Evolutionary conservation across 2,797 vertebrate species (phyloP).

Genomic region (Perodicticus potto): DNA sequence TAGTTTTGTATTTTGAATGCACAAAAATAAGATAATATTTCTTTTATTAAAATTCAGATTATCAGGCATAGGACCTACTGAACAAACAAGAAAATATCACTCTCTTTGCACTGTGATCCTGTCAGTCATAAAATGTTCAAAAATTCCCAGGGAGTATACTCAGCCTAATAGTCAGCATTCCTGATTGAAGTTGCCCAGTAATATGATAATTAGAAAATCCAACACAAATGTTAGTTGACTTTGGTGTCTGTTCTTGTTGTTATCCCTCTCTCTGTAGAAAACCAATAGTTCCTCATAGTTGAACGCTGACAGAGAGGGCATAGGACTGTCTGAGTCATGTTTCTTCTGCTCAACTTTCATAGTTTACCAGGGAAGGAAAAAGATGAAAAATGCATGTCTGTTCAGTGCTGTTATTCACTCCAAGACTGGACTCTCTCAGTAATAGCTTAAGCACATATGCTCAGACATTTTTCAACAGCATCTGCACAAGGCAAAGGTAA

Average conservation of each 20-base stretch:
- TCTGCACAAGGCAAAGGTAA: neutral
- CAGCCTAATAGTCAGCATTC: neutral
- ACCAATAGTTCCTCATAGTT: neutral
- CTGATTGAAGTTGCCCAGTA: neutral
- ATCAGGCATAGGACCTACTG: neutral
- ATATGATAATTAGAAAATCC: neutral
- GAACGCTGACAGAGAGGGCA: neutral
- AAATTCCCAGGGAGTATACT: neutral
- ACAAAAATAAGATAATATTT: conserved; percentile 5
- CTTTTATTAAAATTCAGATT: conserved; percentile 18
- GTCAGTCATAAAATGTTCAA: neutral
- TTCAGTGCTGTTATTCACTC: neutral
- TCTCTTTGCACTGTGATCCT: neutral
- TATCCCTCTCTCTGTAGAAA: neutral
- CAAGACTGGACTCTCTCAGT: neutral
- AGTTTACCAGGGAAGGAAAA: neutral
- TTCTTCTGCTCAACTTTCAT: neutral
- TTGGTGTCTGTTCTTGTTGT: neutral
- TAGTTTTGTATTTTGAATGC: conserved; percentile 55
- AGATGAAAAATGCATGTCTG: neutral
- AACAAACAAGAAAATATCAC: conserved; percentile 2
- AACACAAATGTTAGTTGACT: neutral
- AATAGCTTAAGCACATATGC: neutral
- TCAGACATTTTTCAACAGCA: neutral
- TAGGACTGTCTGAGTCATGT: neutral